Evolutionary conservation across 1,140 invertebrate species (phyloP).

Genomic region (Drosophila ironensis): DNA sequence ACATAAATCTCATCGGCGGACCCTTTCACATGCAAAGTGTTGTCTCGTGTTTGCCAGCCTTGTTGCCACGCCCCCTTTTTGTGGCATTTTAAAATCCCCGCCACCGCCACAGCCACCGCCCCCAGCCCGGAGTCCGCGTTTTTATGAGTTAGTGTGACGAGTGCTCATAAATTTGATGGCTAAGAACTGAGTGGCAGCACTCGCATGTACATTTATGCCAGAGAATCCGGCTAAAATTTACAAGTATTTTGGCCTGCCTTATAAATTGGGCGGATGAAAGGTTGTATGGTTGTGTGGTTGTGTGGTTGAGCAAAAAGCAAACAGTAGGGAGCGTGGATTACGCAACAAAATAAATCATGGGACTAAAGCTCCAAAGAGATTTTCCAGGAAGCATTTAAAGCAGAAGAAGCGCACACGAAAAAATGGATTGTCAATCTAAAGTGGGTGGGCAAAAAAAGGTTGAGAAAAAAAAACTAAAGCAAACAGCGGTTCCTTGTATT

Average conservation of each 20-base stretch:
- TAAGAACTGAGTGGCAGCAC: conserved; percentile 47
- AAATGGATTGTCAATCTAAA: conserved; percentile 12
- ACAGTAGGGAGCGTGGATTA: conserved; percentile 34
- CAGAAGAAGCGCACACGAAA: neutral
- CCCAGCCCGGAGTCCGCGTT: conserved; percentile 41
- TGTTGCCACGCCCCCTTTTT: neutral
- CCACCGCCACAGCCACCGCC: neutral
- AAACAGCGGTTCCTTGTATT: conserved; percentile 18
- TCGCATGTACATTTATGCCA: conserved; percentile 25
- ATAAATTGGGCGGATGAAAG: conserved; percentile 53
- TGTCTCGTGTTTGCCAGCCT: conserved; percentile 47
- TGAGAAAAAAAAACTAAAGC: conserved; percentile 17
- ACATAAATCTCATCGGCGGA: conserved; percentile 55
- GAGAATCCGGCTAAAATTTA: conserved; percentile 43
- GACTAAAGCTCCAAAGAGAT: neutral
- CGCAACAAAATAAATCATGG: conserved; percentile 33
- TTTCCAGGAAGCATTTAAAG: conserved; percentile 25
- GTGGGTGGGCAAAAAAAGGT: neutral
- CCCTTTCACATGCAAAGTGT: conserved; percentile 66
- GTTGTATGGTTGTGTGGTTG: conserved; percentile 3
- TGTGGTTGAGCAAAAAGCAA: conserved; percentile 3
- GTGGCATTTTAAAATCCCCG: conserved; percentile 41
- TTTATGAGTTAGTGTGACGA: conserved; percentile 75
- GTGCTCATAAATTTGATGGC: conserved; percentile 74
- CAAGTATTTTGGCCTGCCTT: conserved; percentile 61